Evolutionary conservation across 2,113 vertebrate genomes (phyloP).

Genomic region (Regulus satrapa): DNA sequence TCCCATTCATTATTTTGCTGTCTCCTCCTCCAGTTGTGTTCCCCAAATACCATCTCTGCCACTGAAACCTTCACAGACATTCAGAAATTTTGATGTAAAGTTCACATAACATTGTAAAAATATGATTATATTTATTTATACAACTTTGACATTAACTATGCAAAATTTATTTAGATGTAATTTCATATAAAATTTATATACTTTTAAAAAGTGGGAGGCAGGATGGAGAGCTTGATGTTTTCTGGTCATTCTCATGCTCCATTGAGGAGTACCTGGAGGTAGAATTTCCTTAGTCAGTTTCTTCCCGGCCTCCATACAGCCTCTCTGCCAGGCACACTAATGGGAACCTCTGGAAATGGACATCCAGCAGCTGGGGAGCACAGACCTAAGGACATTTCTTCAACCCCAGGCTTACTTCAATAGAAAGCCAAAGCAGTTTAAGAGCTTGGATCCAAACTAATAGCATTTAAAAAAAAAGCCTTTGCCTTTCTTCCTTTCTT

Average conservation of each 20-base stretch:
- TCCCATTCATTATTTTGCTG: neutral
- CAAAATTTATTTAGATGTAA: neutral
- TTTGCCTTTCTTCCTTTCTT: neutral
- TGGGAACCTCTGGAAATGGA: neutral
- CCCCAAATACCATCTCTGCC: neutral
- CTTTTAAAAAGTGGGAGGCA: neutral
- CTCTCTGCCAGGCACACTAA: neutral
- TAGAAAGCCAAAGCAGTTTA: neutral
- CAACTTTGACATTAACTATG: too few species aligned
- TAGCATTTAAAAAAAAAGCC: neutral
- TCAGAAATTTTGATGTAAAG: neutral
- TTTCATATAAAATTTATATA: neutral
- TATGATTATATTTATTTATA: too few species aligned
- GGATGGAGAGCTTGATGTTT: neutral
- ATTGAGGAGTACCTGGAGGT: neutral
- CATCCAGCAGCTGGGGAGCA: neutral
- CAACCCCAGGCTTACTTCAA: neutral
- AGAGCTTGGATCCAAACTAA: neutral
- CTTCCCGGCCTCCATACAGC: neutral
- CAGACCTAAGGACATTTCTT: neutral
- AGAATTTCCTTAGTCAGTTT: neutral
- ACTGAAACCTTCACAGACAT: neutral
- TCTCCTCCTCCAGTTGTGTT: neutral
- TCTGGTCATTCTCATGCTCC: neutral
- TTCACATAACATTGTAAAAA: neutral